Evolutionary conservation across 2,113 vertebrate genomes (phyloP).

Genomic region (Zonotrichia leucophrys): DNA sequence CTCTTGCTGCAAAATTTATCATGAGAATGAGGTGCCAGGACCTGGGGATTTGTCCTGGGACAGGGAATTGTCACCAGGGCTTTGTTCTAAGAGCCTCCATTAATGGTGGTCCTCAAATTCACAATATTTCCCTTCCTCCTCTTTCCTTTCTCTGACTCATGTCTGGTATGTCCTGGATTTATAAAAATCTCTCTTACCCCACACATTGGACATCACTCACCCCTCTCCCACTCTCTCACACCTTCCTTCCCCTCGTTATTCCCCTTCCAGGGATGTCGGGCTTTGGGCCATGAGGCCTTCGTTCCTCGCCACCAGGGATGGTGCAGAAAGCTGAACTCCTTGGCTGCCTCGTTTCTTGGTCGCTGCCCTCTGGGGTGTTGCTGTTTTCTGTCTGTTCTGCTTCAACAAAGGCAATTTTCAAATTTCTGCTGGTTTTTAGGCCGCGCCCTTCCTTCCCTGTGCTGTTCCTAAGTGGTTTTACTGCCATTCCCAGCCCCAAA

Average conservation of each 20-base stretch:
- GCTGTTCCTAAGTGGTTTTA: neutral
- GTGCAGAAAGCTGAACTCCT: neutral
- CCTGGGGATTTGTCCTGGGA: neutral
- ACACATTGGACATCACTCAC: neutral
- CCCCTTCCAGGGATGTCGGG: neutral
- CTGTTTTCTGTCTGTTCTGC: neutral
- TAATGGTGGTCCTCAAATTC: neutral
- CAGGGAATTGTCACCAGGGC: neutral
- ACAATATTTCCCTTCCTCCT: constrained; percentile 1
- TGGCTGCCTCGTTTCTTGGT: neutral
- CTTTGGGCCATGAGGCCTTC: neutral
- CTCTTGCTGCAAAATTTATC: constrained; percentile 33
- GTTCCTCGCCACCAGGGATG: neutral
- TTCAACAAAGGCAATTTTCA: neutral
- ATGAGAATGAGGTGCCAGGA: constrained; percentile 47
- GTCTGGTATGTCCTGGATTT: neutral
- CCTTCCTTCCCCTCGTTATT: neutral
- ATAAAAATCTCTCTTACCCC: neutral
- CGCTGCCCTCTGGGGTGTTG: neutral
- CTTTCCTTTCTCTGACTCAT: neutral
- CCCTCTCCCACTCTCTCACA: neutral
- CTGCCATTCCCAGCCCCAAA: neutral
- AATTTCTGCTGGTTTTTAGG: neutral
- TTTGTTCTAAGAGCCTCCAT: neutral
- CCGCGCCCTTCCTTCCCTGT: neutral